Base-by-base conservation (phyloP, 1,140 invertebrate genomes). In the Aphis gossypii region DNA sequence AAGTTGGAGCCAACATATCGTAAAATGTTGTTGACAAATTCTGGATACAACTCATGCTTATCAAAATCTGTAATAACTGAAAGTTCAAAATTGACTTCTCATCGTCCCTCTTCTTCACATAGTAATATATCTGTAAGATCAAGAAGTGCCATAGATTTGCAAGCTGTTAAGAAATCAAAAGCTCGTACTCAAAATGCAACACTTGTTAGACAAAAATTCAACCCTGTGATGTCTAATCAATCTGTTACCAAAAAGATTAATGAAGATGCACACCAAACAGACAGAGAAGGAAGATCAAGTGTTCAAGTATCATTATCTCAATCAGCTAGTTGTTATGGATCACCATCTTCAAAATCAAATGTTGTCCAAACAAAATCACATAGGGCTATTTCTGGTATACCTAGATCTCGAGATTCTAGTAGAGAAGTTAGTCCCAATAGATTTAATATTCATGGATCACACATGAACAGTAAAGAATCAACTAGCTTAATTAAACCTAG, bases 71-170 rank as follows among this genome's bases (percentile, higher is more conserved):
- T 90, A 46, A 86, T 46, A 25, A 41, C 46, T 23, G 86, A 88
- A 51, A n/a, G 30, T 38, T 38, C 46, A 35, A 88, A 35, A 48
- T 88, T n/a, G n/a, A 18, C 46, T 88, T 51, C 46, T 35, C 20
- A 25, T 46, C 84, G 20, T 88, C 41, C 20, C 4, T 9, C 25
- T 30, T 84, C 84, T 41, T 60, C 84, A n/a, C 46, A 35, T 3
- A 88, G 48, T n/a, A 93, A 94, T 41, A 91, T 93, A 38, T 94
- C 94, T 93, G 96, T 96, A 94, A 96, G 98, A 94, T 99, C 98
- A 87, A 98, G 98, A 95, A 99, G 98, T 94, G 98, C 98, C 76
- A 98, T 99, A 95, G 98, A 99, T 96, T 96, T 98, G 92, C 97
- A 98, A 94, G 98, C 98, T 14, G 98, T 97, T 51, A 97, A 98